Evolutionary conservation across 2,797 vertebrate genomes (phyloP), one percentile per base, ranked within the genome.

Genomic region (Amblyopsis hoosieri): DNA sequence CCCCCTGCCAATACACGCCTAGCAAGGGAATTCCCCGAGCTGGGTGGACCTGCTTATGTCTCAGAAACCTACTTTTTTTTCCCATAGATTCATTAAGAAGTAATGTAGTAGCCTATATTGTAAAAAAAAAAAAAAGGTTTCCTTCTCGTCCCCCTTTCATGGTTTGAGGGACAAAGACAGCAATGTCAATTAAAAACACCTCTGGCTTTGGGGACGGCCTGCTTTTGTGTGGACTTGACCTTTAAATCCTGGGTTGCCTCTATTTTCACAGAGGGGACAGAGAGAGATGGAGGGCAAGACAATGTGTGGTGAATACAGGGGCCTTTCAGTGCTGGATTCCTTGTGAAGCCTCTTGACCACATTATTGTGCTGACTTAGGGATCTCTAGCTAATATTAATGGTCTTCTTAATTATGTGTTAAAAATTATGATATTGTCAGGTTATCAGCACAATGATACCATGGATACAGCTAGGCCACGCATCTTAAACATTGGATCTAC

Each of bases 151-250:
- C 57, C 51, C 66, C 82, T 82, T 85, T 89, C 82, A 87, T 88
- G 85, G 80, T 73, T 53, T 67, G 10, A 37, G 64, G 74, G 74
- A 92, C 90, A 89, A 90, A 89, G 87, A 85, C 85, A 85, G 89
- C 90, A 88, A 91, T 90, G 91, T 92, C 91, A 90, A 90, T 91
- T 90, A 91, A 92, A 92, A 92, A 86, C 88, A 88, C 86, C 90
- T 91, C 85, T 74, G 89, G 85, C 82, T 81, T 86, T 67, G 66
- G 79, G 76, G 84, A 79, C 74, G 78, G 84, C 76, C 83, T 68
- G 82, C 88, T 78, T 90, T 92, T 93, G 90, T 93, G 79, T 69
- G 81, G 87, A 82, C 83, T 83, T 93, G 91, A 93, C 91, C 92
- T 93, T 91, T 93, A 91, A 93, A 92, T 91, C 91, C 90, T 56